Evolutionary conservation across 2,888 invertebrate genomes (phyloP), one percentile per base, ranked within the genome.

Genomic region (Apotomis capreana): DNA sequence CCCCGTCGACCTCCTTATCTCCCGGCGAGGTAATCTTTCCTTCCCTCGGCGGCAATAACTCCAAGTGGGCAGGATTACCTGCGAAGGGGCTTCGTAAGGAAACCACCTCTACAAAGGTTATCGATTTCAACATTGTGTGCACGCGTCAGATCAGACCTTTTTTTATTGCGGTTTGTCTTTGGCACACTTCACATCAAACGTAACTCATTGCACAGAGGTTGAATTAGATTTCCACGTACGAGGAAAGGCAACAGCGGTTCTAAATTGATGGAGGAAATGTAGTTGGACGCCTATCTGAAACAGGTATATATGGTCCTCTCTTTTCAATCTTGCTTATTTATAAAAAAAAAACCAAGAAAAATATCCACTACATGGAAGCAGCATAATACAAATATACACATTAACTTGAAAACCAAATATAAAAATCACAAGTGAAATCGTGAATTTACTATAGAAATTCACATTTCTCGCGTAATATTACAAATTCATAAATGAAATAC

Each of bases 61-160:
- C 90, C 89, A 88, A 93, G 92, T 92, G 92, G 92, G 92, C 91
- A 91, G 92, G 92, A 92, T 93, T 92, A 93, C 92, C 92, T 92
- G 91, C 87, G 86, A 91, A 91, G 89, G 91, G 90, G 90, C 89
- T 89, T 83, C 89, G 89, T 88, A 87, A 89, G 88, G 84, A 87
- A 89, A 90, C 90, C 88, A 87, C 90, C 89, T 91, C 84, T 84
- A 91, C 89, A 88, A 89, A 89, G 87, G 89, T 89, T 91, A 92
- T 92, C 91, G 91, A 92, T 92, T 91, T 86, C 87, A 89, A 89
- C 88, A 89, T 89, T 89, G 88, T 87, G 87, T 89, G 84, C 85
- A 87, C 83, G 84, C 85, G 83, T 84, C 84, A 84, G 80, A 83
- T 84, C 85, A 80, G 84, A 57, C 69, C 83, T 81, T 79, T 78